Conservation (phyloP, 2,797 vertebrate genomes). For the Ciconia nigra region DNA sequence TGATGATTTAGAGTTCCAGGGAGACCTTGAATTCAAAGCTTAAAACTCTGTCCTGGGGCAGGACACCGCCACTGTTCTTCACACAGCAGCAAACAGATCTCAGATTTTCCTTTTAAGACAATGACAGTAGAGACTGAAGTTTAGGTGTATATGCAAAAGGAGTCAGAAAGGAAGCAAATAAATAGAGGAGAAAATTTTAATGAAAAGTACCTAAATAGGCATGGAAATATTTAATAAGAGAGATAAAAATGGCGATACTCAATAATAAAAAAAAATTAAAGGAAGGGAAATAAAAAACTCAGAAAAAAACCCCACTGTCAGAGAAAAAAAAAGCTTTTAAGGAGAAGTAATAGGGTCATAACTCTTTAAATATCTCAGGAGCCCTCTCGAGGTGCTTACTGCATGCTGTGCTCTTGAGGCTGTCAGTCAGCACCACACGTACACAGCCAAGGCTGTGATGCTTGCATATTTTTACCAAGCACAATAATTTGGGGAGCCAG, state of each 20-base stretch:
- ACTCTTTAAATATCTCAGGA: background rate
- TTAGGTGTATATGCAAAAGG: background rate
- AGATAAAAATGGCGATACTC: background rate
- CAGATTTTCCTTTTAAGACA: background rate
- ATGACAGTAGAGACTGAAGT: background rate
- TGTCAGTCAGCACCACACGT: background rate
- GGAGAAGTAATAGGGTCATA: background rate
- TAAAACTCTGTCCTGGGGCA: background rate
- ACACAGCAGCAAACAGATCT: background rate
- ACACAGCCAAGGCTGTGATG: background rate
- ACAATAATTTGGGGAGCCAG: background rate
- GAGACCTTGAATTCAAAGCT: background rate
- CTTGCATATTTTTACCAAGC: background rate
- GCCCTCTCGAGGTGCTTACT: background rate
- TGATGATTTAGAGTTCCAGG: background rate
- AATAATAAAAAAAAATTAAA: background rate
- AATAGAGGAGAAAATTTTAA: background rate
- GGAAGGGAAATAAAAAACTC: background rate
- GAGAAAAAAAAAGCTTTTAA: background rate
- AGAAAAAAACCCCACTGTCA: background rate
- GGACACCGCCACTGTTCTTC: background rate
- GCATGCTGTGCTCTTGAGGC: background rate
- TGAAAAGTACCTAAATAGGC: background rate
- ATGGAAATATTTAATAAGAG: background rate
- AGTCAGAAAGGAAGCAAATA: background rate